A percentile compares a stretch with the other conserved stretches of the same genome.
phyloP scores from a whole-genome alignment of 1,140 invertebrate genomes.

The Bombus soroeensis region DNA sequence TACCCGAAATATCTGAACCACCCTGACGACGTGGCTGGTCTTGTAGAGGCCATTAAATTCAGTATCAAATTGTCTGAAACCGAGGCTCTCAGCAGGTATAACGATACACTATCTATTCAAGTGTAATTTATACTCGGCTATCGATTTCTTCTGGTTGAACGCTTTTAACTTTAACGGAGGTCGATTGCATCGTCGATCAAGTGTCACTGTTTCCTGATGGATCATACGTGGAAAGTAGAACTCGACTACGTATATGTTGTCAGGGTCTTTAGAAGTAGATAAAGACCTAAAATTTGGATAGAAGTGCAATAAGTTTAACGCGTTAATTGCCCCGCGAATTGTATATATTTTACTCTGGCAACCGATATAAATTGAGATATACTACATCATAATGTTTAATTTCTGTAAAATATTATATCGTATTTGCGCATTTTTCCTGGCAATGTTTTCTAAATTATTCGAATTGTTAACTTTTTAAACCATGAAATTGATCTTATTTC shows the following conservation, averaged over 20 bases:
- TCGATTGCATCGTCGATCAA: neutral
- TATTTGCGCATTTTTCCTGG: too few relatives aligned
- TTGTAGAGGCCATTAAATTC: slow-evolving; percentile 91
- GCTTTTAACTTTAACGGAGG: neutral
- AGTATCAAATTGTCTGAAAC: slow-evolving; percentile 86
- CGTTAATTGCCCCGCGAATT: too few relatives aligned
- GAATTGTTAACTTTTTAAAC: too few relatives aligned
- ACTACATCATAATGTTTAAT: too few relatives aligned
- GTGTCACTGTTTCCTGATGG: neutral
- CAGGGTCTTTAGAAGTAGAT: neutral
- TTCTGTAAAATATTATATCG: too few relatives aligned
- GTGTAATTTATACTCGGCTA: slow-evolving; percentile 7
- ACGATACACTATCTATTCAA: slow-evolving; percentile 69
- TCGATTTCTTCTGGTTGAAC: neutral
- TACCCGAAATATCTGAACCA: slow-evolving; percentile 92
- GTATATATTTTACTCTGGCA: too few relatives aligned
- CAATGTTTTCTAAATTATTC: too few relatives aligned
- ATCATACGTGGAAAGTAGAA: too few relatives aligned
- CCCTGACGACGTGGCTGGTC: slow-evolving; percentile 88
- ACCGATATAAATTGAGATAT: too few relatives aligned
- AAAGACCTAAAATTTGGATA: neutral
- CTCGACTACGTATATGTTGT: neutral
- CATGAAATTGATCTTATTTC: too few relatives aligned
- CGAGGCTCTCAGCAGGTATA: slow-evolving; percentile 87
- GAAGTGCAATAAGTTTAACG: too few relatives aligned